A percentile compares a stretch with the other conserved stretches of the same genome.
Conservation (phyloP, 2,113 vertebrate species). For the Lophius piscatorius region DNA sequence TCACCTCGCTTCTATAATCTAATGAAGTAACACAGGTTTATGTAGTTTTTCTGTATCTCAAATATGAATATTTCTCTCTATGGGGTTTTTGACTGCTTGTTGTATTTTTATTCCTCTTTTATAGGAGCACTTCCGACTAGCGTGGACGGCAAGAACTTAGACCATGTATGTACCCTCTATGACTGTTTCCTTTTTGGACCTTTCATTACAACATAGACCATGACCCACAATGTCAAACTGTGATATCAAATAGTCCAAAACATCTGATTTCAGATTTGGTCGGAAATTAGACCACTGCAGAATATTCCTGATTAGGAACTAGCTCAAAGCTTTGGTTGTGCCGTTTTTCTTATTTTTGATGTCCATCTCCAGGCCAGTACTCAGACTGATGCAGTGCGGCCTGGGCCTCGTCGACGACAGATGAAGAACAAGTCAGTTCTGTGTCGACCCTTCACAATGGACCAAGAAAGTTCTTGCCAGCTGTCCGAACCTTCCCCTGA, state of each 20-base stretch:
- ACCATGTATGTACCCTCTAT: slow-evolving; percentile 86
- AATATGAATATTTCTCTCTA: neutral
- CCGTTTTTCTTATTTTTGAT: neutral
- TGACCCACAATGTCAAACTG: neutral
- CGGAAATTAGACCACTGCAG: neutral
- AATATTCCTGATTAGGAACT: neutral
- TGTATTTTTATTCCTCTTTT: slow-evolving; percentile 21
- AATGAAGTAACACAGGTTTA: no score
- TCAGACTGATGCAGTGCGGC: slow-evolving; percentile 91
- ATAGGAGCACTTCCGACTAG: slow-evolving; percentile 88
- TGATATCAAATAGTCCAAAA: neutral
- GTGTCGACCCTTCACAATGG: slow-evolving; percentile 93
- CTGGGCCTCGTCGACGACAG: slow-evolving; percentile 84
- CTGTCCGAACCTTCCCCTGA: slow-evolving; percentile 82
- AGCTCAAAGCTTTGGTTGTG: neutral
- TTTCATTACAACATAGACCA: no score
- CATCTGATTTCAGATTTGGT: neutral
- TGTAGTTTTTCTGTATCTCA: no score
- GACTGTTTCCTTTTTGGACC: neutral
- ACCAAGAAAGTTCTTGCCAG: slow-evolving; percentile 91
- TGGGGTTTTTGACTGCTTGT: neutral
- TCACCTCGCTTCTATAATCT: no score
- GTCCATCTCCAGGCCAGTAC: slow-evolving; percentile 88
- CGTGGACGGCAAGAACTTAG: slow-evolving; percentile 90
- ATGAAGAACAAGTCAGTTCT: slow-evolving; percentile 97